Base-by-base conservation (phyloP, 1,140 invertebrate species). In the Papilio polytes region DNA sequence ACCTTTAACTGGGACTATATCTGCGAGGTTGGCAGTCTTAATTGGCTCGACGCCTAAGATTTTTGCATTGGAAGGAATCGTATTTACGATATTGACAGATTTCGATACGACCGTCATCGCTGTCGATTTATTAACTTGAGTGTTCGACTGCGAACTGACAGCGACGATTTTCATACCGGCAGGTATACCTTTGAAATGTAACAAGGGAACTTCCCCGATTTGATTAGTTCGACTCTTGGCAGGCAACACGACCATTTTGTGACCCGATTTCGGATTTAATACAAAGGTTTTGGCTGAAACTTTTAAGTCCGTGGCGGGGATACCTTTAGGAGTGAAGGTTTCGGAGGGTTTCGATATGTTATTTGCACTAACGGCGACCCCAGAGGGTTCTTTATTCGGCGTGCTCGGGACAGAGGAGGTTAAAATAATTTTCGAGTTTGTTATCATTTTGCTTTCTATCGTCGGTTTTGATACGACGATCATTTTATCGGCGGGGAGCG, bases 191-290 rank as follows among this genome's bases (percentile, higher is more conserved):
- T 95, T 95, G 41, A 95, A 92, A 79, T 95, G 94, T 81, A 95
- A 87, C 44, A 95, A 80, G 2, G 94, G 94, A 73, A 95, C 85
- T 74, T 93, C 94, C 20, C 91, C 87, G 8, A 85, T 88, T 1
- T 86, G 78, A 89, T 95, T 95, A 36, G 89, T 87, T 51, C 92
- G 81, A 15, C 84, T 81, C 83, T 93, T 94, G 10, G 94, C 92
- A 0, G 95, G 95, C 48, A 95, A 66, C 4, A 95, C 94, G 26
- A 95, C 94, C 95, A 95, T 95, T 85, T 95, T 95, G 85, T 95
- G 94, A 9, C 94, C 94, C 7, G 93, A 93, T 86, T 95, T 95
- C 12, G 94, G 92, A 85, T 95, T 95, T 18, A 95, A 82, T 53
- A 95, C 90, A 26, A 95, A 91, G 44, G 95, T 93, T 89, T 95